Base-by-base conservation (phyloP, 2,888 invertebrate species). In the Cheiracanthium punctorium region DNA sequence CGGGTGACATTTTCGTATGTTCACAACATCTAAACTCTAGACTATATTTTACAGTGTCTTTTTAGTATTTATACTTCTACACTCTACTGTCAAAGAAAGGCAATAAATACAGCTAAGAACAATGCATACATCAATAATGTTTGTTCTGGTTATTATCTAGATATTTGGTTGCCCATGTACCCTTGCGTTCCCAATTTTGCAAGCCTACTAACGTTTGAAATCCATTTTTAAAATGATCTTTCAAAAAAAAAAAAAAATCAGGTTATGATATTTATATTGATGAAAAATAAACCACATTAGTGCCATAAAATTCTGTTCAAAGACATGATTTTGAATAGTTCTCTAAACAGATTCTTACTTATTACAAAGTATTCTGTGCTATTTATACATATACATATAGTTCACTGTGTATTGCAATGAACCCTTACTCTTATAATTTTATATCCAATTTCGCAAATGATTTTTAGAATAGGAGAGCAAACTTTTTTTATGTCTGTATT, bases 21-120 rank as follows among this genome's bases (percentile, higher is more conserved):
- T 29, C 58, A 37, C 52, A 30, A 79, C 77, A 73, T 64, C 84
- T 85, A 79, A 10, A 67, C 24, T 85, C 84, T 85, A 85, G 84
- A 73, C 84, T 85, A 85, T 85, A 37, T 74, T 85, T 79, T 79
- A 85, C 48, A 81, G 65, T 81, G 4, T 4, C 37, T 37, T 48
- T 48, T 58, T 29, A 64, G 67, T 12, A 33, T 75, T 80, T 67
- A 73, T 28, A 73, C 24, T 37, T 30, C 84, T 85, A 85, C 73
- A 32, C 43, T 37, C 84, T 85, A 85, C 74, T 74, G 32, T 72
- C 82, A 84, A 84, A 84, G 82, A 72, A 84, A 84, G 69, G 79
- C 43, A 85, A 85, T 85, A 85, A 85, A 85, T 85, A 85, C 41
- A 85, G 29, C 84, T 79, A 77, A 80, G 72, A 84, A 84, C 82